These are phyloP conservation scores for Drosophila eugracilis DNA, from an alignment of 1,140 invertebrate genomes.

Conservation along the genomic window DNA sequence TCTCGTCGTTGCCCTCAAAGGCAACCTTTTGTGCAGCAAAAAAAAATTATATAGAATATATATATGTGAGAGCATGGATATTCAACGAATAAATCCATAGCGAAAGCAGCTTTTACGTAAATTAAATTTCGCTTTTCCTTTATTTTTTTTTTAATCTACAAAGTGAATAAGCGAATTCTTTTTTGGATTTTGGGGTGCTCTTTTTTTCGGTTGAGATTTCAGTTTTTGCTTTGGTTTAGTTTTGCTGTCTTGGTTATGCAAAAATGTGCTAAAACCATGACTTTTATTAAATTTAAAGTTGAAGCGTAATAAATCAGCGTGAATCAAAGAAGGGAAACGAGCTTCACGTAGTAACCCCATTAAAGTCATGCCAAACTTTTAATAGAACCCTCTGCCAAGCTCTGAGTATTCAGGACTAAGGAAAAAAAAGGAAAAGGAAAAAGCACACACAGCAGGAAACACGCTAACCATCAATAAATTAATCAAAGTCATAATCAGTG, in stretches of 20 bases:
- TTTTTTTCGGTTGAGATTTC: constrained; percentile 49
- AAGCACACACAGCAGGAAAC: constrained; percentile 66
- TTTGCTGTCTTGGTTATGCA: constrained; percentile 49
- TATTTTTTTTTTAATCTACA: constrained; percentile 70
- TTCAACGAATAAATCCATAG: constrained; percentile 67
- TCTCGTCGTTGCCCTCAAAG: constrained; percentile 58
- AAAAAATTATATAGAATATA: constrained; percentile 34
- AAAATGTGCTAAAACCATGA: constrained; percentile 67
- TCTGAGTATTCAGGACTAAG: constrained; percentile 12
- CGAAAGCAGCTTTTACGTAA: constrained; percentile 76
- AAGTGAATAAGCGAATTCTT: constrained; percentile 78
- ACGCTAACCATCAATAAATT: constrained; percentile 85
- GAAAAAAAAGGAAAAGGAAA: background rate
- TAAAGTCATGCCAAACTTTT: constrained; percentile 56
- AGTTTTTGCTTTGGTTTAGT: constrained; percentile 32
- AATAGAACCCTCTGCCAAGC: constrained; percentile 45
- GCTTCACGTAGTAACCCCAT: constrained; percentile 18
- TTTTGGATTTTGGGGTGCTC: constrained; percentile 9
- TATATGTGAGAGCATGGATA: constrained; percentile 33
- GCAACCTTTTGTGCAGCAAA: constrained; percentile 68
- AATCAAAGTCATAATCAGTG: constrained; percentile 84
- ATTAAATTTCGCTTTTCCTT: constrained; percentile 77
- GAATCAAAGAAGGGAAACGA: constrained; percentile 72
- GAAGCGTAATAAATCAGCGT: constrained; percentile 80
- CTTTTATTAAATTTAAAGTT: constrained; percentile 83